These are phyloP conservation scores for Mechanitis messenoides DNA, from an alignment of 2,888 invertebrate species.

Conservation along the genomic window DNA sequence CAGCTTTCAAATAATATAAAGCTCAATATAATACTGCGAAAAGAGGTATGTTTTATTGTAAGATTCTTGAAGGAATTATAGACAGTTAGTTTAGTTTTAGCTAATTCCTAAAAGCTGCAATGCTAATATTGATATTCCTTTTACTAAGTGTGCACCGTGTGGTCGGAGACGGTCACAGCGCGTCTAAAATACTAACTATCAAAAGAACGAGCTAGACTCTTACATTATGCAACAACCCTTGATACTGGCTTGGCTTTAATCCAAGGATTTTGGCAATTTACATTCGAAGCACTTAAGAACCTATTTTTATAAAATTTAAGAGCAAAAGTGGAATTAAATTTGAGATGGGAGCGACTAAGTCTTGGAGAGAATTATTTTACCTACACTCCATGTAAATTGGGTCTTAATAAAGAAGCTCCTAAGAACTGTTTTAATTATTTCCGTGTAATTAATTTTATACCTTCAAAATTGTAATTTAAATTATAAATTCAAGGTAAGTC, in stretches of 20 bases:
- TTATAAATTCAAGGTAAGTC: no score
- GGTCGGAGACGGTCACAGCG: conserved; percentile 9
- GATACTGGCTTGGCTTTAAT: conserved; percentile 27
- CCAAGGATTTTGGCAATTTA: conserved; percentile 30
- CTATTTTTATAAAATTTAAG: conserved; percentile 21
- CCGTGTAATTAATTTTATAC: no score
- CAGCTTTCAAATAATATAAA: no score
- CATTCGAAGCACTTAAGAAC: conserved; percentile 19
- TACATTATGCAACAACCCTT: conserved; percentile 32
- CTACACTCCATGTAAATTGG: not conserved
- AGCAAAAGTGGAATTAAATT: conserved; percentile 9
- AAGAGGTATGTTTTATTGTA: no score
- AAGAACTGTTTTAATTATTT: no score
- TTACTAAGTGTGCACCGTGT: conserved; percentile 4
- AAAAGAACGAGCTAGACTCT: conserved; percentile 27
- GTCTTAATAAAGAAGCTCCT: not conserved
- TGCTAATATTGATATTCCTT: not conserved
- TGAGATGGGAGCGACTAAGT: not conserved
- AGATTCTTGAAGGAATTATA: no score
- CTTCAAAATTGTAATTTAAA: no score
- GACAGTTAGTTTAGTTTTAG: not conserved
- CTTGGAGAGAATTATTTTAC: not conserved
- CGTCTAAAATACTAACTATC: conserved; percentile 24
- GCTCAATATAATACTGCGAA: no score
- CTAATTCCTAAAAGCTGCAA: conserved; percentile 2